Conservation (phyloP, 2,113 vertebrate species). For the Elephas maximus region DNA sequence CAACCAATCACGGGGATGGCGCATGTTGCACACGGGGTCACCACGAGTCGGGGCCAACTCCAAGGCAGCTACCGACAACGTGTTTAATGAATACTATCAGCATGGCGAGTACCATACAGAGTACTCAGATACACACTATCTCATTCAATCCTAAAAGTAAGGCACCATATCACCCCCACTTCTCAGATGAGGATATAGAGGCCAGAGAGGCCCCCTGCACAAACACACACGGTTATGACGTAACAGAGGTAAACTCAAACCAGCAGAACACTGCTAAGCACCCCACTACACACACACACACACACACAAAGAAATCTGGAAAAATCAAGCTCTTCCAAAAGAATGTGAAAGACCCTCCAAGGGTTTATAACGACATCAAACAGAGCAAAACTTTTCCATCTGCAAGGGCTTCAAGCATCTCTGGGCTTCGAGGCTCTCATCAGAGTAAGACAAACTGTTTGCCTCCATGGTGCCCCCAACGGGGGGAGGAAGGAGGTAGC, state of each 20-base stretch:
- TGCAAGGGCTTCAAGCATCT: neutral
- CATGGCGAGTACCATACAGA: neutral
- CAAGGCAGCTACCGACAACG: neutral
- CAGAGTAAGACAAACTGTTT: neutral
- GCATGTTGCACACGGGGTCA: neutral
- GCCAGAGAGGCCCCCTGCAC: neutral
- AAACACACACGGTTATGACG: fast-evolving
- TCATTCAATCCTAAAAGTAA: neutral
- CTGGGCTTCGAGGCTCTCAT: neutral
- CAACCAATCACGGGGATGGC: no score
- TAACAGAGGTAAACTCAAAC: neutral
- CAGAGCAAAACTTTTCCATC: neutral
- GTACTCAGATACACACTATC: neutral
- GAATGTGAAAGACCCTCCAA: neutral
- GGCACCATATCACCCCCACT: neutral
- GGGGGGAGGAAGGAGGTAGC: neutral
- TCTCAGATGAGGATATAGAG: neutral
- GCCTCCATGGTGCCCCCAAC: neutral
- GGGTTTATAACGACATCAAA: neutral
- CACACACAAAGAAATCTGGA: neutral
- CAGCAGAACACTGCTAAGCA: fast-evolving
- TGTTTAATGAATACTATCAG: neutral
- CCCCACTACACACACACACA: neutral
- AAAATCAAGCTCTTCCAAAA: neutral
- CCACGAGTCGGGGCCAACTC: neutral